phyloP scores from a whole-genome alignment of 92 coral and sea anemone species.

The Zoanthus gigantus region DNA sequence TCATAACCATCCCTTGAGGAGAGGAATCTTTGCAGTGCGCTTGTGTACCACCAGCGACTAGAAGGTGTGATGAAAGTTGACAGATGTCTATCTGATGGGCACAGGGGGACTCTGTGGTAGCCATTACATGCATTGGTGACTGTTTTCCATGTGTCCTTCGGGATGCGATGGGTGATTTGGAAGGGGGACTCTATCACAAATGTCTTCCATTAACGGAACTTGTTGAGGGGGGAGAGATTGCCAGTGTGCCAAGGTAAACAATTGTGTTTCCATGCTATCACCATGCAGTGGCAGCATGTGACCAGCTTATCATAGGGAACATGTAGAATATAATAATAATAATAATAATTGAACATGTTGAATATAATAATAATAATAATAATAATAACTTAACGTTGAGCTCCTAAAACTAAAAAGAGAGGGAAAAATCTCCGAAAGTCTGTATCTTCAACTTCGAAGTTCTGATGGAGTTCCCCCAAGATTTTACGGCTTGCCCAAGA shows the following conservation, averaged over 20 bases:
- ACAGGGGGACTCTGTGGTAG: neutral
- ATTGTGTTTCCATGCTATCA: neutral
- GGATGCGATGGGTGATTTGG: neutral
- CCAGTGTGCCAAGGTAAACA: neutral
- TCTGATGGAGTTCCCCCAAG: neutral
- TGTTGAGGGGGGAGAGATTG: neutral
- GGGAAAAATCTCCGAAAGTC: neutral
- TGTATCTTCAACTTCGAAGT: neutral
- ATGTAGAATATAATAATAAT: neutral
- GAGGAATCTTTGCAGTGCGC: neutral
- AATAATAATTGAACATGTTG: no score
- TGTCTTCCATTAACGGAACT: neutral
- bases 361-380: no score
- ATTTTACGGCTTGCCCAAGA: conserved; percentile 39
- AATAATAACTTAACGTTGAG: neutral
- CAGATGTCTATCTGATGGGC: neutral
- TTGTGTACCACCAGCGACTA: neutral
- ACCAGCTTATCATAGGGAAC: neutral
- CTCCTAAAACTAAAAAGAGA: neutral
- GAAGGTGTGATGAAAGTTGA: neutral
- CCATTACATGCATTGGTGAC: neutral
- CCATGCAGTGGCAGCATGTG: neutral
- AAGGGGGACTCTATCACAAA: neutral
- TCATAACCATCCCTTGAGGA: neutral
- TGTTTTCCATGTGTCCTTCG: no score